Evolutionary conservation across 2,888 invertebrate genomes (phyloP), one percentile per base, ranked within the genome.

Genomic region (Lasiommata megera): DNA sequence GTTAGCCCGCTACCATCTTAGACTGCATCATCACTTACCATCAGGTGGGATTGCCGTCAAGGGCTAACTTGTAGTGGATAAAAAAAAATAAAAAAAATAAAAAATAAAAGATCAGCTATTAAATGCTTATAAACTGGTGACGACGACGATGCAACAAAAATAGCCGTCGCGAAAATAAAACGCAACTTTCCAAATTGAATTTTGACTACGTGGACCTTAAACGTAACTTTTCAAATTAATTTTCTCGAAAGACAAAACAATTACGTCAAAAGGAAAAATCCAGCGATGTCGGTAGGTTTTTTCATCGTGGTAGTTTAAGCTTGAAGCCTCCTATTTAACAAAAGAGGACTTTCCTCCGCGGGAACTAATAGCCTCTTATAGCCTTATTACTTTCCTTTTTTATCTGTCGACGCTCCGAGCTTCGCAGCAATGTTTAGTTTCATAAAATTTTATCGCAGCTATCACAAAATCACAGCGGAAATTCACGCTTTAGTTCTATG

Each of bases 371-470:
- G 48, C 38, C 48, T 54, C 38, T 55, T 47, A 55, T 31, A 47
- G 46, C 50, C 50, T 50, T 56, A 56, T 51, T 44, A 50, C 36
- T 36, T 44, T 57, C 54, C 46, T 54, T 60, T 61, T 61, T 61
- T 50, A 61, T 62, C 54, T 56, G 54, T 59, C 56, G 56, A 52
- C 62, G 51, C 46, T 41, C 46, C 38, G 38, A 44, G 54, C 56
- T 62, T 56, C 36, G 6, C 54, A 38, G 56, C 50, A 37, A 47
- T 56, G 46, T 59, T 60, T 54, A 53, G 46, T 59, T 59, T 36
- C 54, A 62, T 59, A 62, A 62, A 62, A 59, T 59, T 54, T 56
- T 62, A 59, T 59, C 51, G 29, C 1, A 41, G 51, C 54, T 54
- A 37, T 59, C 54, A 38, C 29, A 44, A 43, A 51, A 59, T 59